phyloP scores from a whole-genome alignment of 2,888 invertebrate species.

The Alsophila aescularia region DNA sequence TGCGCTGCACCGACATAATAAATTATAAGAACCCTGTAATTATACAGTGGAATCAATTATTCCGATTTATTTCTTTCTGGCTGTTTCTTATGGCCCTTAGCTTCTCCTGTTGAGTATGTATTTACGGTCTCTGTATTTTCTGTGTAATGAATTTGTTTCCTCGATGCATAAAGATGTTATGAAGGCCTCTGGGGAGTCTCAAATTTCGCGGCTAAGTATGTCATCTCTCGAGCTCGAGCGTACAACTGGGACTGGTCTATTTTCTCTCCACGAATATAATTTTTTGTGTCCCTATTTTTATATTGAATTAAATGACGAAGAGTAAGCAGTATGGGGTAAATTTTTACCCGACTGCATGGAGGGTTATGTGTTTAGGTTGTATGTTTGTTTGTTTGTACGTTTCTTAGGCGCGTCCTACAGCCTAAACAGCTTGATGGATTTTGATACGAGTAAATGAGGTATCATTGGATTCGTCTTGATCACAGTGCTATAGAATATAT shows the following conservation, averaged over 20 bases:
- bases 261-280: not conserved
- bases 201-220: conserved; percentile 22
- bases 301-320: not conserved
- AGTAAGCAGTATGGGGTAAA: not conserved
- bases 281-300: not conserved
- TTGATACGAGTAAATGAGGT: too few relatives aligned
- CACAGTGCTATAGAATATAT: too few relatives aligned
- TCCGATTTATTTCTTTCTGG: not conserved
- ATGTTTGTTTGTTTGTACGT: too few relatives aligned
- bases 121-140: conserved; percentile 4
- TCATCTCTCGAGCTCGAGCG: conserved; percentile 9
- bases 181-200: conserved; percentile 12
- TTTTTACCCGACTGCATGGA: too few relatives aligned
- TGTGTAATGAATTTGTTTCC: conserved; percentile 14
- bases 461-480: too few relatives aligned
- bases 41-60: conserved; percentile 18
- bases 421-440: too few relatives aligned
- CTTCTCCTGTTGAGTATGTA: not conserved
- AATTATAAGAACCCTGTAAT: conserved; percentile 20
- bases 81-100: not conserved
- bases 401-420: too few relatives aligned
- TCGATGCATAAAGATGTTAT: conserved; percentile 16
- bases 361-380: too few relatives aligned
- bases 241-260: conserved; percentile 11
- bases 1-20: conserved; percentile 23